Evolutionary conservation across 64 coral and sea anemone genomes (phyloP).

Genomic region (Montipora efflorescens): DNA sequence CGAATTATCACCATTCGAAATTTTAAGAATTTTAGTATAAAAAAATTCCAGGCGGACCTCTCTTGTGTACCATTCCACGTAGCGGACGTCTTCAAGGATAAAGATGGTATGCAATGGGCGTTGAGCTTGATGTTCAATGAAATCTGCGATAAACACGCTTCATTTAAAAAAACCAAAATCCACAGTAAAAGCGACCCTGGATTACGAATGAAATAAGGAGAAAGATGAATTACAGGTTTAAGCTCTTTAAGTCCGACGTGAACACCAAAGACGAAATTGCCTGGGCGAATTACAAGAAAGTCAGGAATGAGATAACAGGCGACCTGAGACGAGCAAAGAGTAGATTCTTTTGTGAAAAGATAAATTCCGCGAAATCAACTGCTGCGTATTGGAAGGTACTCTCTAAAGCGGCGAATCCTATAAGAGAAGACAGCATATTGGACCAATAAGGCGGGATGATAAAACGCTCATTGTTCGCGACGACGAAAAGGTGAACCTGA

Average conservation of each 20-base stretch:
- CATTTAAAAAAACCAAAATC: not conserved
- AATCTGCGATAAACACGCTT: not conserved
- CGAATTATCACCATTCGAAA: not conserved
- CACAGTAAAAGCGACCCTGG: not conserved
- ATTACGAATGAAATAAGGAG: constrained; percentile 18
- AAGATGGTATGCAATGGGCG: not conserved
- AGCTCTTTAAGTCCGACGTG: not conserved
- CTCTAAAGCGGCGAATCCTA: not conserved
- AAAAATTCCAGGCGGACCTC: not conserved
- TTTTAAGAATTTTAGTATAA: not conserved
- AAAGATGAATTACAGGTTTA: not conserved
- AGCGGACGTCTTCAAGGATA: not conserved
- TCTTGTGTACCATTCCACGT: not conserved
- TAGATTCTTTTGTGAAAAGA: not conserved
- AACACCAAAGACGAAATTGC: not conserved
- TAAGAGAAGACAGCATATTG: constrained; percentile 6
- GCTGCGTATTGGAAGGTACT: not conserved
- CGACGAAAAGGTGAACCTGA: too few relatives aligned
- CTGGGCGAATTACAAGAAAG: not conserved
- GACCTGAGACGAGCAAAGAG: not conserved
- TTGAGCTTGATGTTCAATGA: constrained; percentile 13
- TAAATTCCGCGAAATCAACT: constrained; percentile 5
- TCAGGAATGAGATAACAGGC: constrained; percentile 24
- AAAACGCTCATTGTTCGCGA: not conserved
- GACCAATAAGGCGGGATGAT: not conserved